A percentile compares a stretch with the other conserved stretches of the same genome.
phyloP scores from a whole-genome alignment of 2,888 invertebrate species.

The Melanostoma scalare region DNA sequence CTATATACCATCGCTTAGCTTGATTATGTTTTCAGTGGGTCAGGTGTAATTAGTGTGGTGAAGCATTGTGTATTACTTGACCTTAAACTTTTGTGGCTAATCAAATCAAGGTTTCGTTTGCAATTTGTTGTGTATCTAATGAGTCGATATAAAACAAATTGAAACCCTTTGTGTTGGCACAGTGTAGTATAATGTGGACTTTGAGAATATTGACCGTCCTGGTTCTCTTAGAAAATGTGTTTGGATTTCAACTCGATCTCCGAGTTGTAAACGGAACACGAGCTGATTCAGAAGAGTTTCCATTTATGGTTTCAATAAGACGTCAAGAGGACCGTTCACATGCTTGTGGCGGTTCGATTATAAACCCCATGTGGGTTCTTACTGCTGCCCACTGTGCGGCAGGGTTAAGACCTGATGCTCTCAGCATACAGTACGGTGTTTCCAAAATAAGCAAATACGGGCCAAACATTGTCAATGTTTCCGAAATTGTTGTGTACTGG shows the following conservation, averaged over 20 bases:
- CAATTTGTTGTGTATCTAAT: background rate
- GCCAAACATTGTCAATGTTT: constrained; percentile 74
- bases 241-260: constrained; percentile 7
- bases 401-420: constrained; percentile 70
- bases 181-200: constrained; percentile 45
- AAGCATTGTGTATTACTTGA: background rate
- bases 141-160: constrained; percentile 35
- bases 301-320: constrained; percentile 78
- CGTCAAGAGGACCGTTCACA: constrained; percentile 76
- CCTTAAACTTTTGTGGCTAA: background rate
- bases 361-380: constrained; percentile 78
- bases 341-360: constrained; percentile 78
- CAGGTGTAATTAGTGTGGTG: background rate
- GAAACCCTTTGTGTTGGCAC: background rate
- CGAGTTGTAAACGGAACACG: constrained; percentile 79
- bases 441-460: constrained; percentile 74
- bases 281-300: constrained; percentile 77
- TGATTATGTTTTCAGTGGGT: no score
- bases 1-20: no score
- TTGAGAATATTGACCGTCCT: constrained; percentile 5
- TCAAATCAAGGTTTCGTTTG: background rate
- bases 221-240: background rate
- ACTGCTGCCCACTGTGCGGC: constrained; percentile 80
- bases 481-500: constrained; percentile 76
- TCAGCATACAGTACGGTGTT: constrained; percentile 79